A percentile compares a stretch with the other conserved stretches of the same genome.
These are phyloP conservation scores for Callosobruchus maculatus DNA, from an alignment of 2,888 invertebrate species.

Conservation along the genomic window DNA sequence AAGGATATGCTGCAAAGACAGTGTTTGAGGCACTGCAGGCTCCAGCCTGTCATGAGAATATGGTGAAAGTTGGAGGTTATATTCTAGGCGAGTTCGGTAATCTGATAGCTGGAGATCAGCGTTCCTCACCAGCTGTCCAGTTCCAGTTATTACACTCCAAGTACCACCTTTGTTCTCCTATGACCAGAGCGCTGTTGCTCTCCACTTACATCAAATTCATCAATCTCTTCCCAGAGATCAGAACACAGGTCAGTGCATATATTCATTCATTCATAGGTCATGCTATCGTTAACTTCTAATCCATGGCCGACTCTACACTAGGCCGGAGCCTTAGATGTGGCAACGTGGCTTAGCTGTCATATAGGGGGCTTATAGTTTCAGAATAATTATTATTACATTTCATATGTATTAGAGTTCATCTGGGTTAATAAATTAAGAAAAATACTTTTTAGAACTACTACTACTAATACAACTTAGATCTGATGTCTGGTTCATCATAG, in stretches of 20 bases:
- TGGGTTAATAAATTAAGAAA: no score
- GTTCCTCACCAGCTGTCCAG: constrained; percentile 95
- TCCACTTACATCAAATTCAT: constrained; percentile 99
- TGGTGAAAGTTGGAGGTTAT: constrained; percentile 99
- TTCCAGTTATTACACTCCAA: constrained; percentile 98
- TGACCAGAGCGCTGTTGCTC: constrained; percentile 91
- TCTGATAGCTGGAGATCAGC: constrained; percentile 96
- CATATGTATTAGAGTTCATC: no score
- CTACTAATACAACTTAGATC: no score
- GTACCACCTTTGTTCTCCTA: constrained; percentile 96
- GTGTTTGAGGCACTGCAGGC: constrained; percentile 99
- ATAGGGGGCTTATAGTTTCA: no score
- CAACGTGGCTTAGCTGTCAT: no score
- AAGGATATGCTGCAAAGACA: constrained; percentile 99
- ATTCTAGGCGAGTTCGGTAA: constrained; percentile 99
- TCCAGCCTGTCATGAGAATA: constrained; percentile 99
- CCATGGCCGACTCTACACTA: no score
- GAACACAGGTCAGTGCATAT: constrained; percentile 60
- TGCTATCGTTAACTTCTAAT: no score
- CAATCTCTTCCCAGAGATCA: constrained; percentile 98
- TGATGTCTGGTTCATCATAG: no score
- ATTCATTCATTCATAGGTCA: no score
- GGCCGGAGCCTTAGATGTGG: no score
- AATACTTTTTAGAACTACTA: no score
- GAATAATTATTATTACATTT: no score